Evolutionary conservation across 2,797 vertebrate species (phyloP), one percentile per base, ranked within the genome.

Genomic region (Galagoides demidoff): DNA sequence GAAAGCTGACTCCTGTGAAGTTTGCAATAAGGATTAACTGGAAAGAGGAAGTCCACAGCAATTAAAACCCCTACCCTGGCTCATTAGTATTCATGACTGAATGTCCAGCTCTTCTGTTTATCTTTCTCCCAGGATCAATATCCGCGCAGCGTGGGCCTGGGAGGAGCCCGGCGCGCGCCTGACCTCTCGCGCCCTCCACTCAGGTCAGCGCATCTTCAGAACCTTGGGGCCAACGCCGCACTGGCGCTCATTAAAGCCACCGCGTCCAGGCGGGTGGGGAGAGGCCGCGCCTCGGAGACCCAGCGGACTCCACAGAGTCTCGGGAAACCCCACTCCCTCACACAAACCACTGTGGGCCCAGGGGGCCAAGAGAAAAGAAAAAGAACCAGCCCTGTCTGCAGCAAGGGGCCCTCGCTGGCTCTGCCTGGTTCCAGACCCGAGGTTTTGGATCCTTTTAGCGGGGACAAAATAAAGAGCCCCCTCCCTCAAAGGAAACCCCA

Each of bases 111-210:
- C 98, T 98, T 98, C 96, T 98, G 98, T 98, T 98, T 98, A 98
- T 99, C 99, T 99, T 99, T 98, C 98, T 98, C 98, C 74, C 74
- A 84, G 98, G 99, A 99, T 99, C 99, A 99, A 99, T 99, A 99
- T 98, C 98, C 95, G 97, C 99, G 92, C 99, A 99, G 99, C 99
- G 97, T 99, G 99, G 97, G 98, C 98, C 97, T 97, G 98, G 98
- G 98, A 99, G 98, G 99, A 99, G 99, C 98, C 98, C 99, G 91
- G 98, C 98, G 98, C 99, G 99, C 96, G 97, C 97, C 98, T 99
- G 99, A 99, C 99, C 99, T 99, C 99, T 99, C 98, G 97, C 98
- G 98, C 99, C 99, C 98, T 98, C 96, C 98, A 98, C 98, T 98
- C 99, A 98, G 99, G 99, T 99, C 99, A 99, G 85, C 98, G 97